A percentile compares a stretch with the other conserved stretches of the same genome.
These are phyloP conservation scores for Drosophila saltans DNA, from an alignment of 1,140 invertebrate genomes.

Conservation along the genomic window DNA sequence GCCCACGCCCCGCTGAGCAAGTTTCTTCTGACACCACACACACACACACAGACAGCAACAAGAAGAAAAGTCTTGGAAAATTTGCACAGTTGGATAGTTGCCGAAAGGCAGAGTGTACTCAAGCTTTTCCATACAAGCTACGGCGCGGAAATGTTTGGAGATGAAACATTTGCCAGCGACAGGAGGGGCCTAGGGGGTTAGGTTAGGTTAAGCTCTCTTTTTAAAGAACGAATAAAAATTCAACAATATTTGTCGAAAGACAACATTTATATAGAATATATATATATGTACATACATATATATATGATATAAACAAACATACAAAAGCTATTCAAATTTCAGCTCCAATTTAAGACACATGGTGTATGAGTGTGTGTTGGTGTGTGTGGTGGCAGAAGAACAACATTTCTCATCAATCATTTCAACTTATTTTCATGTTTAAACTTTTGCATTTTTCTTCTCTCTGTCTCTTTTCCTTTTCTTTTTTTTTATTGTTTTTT, in stretches of 20 bases:
- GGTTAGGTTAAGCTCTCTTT: constrained; percentile 8
- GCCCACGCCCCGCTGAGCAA: constrained; percentile 21
- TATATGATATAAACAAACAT: no score
- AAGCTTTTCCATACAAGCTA: neutral
- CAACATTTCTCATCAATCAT: constrained; percentile 69
- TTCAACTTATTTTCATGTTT: constrained; percentile 73
- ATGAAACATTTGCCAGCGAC: constrained; percentile 7
- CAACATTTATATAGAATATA: constrained; percentile 45
- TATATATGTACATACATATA: neutral
- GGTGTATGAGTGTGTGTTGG: constrained; percentile 20
- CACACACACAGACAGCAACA: neutral
- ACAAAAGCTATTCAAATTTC: constrained; percentile 45
- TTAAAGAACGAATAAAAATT: constrained; percentile 17
- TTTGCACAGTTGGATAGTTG: constrained; percentile 36
- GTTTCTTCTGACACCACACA: constrained; percentile 8
- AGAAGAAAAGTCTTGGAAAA: constrained; percentile 31
- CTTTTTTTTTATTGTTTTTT: constrained; percentile 10
- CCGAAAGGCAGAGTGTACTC: neutral
- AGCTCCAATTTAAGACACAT: constrained; percentile 53
- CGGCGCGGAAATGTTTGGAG: constrained; percentile 32
- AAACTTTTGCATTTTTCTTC: constrained; percentile 45
- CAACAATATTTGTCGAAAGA: constrained; percentile 17
- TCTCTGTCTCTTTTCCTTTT: neutral
- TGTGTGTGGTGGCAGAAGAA: constrained; percentile 16
- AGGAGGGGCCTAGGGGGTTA: neutral